phyloP scores from a whole-genome alignment of 2,113 vertebrate species.

The Podarcis cretensis region DNA sequence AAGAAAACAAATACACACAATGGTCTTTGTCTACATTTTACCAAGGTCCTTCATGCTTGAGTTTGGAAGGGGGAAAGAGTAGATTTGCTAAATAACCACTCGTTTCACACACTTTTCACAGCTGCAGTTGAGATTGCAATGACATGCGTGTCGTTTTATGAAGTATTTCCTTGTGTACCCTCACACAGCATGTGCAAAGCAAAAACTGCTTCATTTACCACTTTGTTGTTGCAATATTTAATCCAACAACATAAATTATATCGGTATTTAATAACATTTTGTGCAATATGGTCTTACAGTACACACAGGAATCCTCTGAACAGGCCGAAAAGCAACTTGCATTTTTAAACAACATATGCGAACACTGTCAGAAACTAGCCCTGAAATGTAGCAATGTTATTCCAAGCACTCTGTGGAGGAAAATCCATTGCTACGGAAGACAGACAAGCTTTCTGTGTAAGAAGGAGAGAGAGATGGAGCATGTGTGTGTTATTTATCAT shows the following conservation, averaged over 20 bases:
- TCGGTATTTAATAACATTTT: constrained; percentile 79
- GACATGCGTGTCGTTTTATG: constrained; percentile 76
- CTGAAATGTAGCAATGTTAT: constrained; percentile 72
- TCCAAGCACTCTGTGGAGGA: constrained; percentile 73
- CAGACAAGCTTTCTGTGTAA: constrained; percentile 79
- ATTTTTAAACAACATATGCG: constrained; percentile 72
- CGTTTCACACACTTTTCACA: constrained; percentile 74
- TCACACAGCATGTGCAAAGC: constrained; percentile 83
- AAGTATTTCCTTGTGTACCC: constrained; percentile 75
- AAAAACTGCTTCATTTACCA: constrained; percentile 76
- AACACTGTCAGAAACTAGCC: constrained; percentile 71
- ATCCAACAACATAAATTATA: constrained; percentile 80
- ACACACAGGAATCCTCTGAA: constrained; percentile 73
- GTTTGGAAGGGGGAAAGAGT: constrained; percentile 66
- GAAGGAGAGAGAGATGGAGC: constrained; percentile 44
- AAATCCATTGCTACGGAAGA: constrained; percentile 77
- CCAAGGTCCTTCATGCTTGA: constrained; percentile 68
- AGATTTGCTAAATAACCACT: constrained; percentile 79
- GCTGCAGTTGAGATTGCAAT: constrained; percentile 73
- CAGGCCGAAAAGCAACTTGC: constrained; percentile 72
- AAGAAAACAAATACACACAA: constrained; percentile 75
- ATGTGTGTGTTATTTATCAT: constrained; percentile 76
- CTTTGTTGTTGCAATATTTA: constrained; percentile 79
- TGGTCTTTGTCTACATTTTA: constrained; percentile 80
- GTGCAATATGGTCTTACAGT: constrained; percentile 81